A percentile compares a stretch with the other conserved stretches of the same genome.
These are phyloP conservation scores for Colletes gigas DNA, from an alignment of 1,140 invertebrate genomes.

Conservation along the genomic window DNA sequence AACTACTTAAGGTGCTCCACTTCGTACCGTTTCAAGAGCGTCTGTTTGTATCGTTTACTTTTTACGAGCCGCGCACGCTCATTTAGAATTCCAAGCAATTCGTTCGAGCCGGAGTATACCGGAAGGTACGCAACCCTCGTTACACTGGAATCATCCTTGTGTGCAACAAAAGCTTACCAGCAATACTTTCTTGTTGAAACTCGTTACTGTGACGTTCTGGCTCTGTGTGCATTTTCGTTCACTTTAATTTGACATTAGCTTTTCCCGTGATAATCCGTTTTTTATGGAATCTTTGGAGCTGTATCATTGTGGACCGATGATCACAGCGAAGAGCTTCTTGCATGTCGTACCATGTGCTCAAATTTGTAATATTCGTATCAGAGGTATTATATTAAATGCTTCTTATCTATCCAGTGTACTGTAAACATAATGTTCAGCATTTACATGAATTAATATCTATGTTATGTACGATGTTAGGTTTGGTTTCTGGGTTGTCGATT, in stretches of 20 bases:
- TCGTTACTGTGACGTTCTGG: background rate
- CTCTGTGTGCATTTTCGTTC: background rate
- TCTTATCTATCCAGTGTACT: slow-evolving; percentile 6
- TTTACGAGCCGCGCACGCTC: background rate
- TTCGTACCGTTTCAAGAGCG: slow-evolving; percentile 28
- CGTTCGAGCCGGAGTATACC: slow-evolving; percentile 19
- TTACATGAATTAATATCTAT: background rate
- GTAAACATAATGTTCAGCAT: slow-evolving; percentile 1
- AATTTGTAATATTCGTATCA: slow-evolving; percentile 26
- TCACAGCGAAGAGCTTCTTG: slow-evolving; percentile 37
- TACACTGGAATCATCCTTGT: slow-evolving; percentile 40
- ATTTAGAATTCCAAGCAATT: slow-evolving; percentile 18
- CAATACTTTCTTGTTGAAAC: slow-evolving; percentile 22
- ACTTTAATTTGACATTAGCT: background rate
- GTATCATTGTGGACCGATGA: slow-evolving; percentile 7
- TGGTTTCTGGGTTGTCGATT: background rate
- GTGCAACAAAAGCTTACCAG: slow-evolving; percentile 36
- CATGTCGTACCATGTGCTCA: slow-evolving; percentile 39
- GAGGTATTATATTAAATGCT: slow-evolving; percentile 33
- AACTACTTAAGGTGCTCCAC: slow-evolving; percentile 41
- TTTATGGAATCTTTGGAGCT: slow-evolving; percentile 25
- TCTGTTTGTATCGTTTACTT: slow-evolving; percentile 9
- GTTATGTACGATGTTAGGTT: background rate
- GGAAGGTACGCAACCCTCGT: slow-evolving; percentile 36
- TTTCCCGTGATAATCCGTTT: slow-evolving; percentile 8